Evolutionary conservation across 2,797 vertebrate genomes (phyloP), one percentile per base, ranked within the genome.

Genomic region (Tenualosa thibaudeaui): DNA sequence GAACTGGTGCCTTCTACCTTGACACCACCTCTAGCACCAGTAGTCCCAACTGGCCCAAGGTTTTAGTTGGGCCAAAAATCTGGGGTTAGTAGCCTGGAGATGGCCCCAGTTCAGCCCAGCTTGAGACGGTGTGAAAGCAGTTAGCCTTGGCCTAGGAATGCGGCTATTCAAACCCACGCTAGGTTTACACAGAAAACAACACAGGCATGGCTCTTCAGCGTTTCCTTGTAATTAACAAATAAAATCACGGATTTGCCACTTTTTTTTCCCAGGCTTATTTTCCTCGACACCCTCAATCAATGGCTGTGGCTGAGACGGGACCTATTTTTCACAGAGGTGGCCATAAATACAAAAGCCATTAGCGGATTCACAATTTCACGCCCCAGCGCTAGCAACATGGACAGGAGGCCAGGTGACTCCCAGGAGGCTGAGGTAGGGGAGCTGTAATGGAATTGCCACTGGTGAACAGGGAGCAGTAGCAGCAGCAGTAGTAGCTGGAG

Each of bases 301-400:
- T 31, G 31, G 31, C 15, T 53, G 51, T 3, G 4, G 37, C 13
- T 31, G 65, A 37, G 68, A 15, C 31, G 37, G 31, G 40, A 13
- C 68, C 31, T 75, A 75, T 75, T 75, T 75, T 19, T 75, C 68
- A 75, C 5, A 7, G 68, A 75, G 65, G 68, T 8, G 13, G 15
- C 68, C 17, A 40, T 75, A 31, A 75, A 89, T 89, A 87, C 86
- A 92, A 92, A 93, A 89, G 89, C 91, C 92, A 91, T 93, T 92
- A 93, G 90, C 87, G 83, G 89, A 93, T 93, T 92, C 87, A 91
- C 90, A 93, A 94, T 94, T 93, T 94, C 93, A 94, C 54, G 91
- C 89, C 82, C 87, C 86, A n/a, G 78, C 88, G 92, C 84, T 8
- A 40, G 85, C 49, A 89, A 87, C 90, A 89, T 86, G 87, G 90